phyloP scores from a whole-genome alignment of 2,113 vertebrate genomes.

The Athene cunicularia region DNA sequence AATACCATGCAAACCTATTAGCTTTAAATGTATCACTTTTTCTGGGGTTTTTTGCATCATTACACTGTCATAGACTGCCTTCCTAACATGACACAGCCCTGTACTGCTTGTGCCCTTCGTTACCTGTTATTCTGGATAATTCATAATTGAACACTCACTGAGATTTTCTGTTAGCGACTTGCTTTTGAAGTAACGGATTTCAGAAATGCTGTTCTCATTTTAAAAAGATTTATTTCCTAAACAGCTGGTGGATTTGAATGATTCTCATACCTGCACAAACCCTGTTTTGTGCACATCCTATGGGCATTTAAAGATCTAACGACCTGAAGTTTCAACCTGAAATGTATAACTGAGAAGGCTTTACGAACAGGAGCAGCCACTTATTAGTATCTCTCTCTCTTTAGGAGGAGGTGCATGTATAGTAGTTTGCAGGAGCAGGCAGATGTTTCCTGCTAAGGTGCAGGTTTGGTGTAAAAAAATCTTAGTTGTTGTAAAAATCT shows the following conservation, averaged over 20 bases:
- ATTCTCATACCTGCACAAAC: background rate
- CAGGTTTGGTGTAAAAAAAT: background rate
- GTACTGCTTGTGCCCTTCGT: background rate
- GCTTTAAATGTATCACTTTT: background rate
- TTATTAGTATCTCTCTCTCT: background rate
- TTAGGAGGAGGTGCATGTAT: accelerated
- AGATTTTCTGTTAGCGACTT: constrained; percentile 28
- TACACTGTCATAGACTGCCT: background rate
- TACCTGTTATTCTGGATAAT: background rate
- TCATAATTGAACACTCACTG: constrained; percentile 26
- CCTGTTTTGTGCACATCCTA: background rate
- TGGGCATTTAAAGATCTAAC: background rate
- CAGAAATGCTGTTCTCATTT: background rate
- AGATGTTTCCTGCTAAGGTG: background rate
- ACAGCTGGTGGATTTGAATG: background rate
- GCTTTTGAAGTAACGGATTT: constrained; percentile 13
- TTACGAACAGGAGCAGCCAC: background rate
- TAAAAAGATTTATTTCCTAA: constrained; percentile 19
- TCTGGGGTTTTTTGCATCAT: background rate
- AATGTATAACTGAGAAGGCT: background rate
- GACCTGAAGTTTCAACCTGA: background rate
- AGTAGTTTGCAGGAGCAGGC: background rate
- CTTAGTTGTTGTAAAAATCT: background rate
- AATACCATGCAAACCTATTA: background rate
- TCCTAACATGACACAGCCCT: background rate